These are phyloP conservation scores for Chloropsis hardwickii DNA, from an alignment of 2,113 vertebrate genomes.

Conservation along the genomic window DNA sequence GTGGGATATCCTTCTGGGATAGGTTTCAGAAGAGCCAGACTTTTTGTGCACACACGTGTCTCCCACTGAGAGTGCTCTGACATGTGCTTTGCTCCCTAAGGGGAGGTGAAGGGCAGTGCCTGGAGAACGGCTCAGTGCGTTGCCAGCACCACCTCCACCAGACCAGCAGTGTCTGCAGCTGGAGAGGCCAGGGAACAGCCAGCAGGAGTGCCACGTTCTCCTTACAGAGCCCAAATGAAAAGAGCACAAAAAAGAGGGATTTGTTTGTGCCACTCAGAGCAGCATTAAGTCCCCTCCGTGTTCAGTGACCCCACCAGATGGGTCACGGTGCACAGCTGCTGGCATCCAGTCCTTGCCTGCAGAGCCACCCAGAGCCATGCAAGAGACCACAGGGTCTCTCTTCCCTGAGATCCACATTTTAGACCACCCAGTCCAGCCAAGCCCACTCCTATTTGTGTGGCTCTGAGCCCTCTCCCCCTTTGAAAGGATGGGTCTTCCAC, in stretches of 20 bases:
- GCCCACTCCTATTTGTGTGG: neutral
- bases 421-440: neutral
- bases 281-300: neutral
- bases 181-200: neutral
- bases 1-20: neutral
- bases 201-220: neutral
- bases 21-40: neutral
- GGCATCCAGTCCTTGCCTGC: neutral
- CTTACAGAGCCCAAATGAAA: neutral
- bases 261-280: neutral
- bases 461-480: neutral
- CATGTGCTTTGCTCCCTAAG: neutral
- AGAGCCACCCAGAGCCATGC: neutral
- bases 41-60: accelerated
- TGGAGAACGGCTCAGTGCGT: neutral
- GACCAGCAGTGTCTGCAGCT: neutral
- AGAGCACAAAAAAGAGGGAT: neutral
- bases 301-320: neutral
- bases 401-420: neutral
- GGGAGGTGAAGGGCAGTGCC: neutral
- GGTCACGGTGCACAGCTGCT: neutral
- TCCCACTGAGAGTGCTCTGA: neutral
- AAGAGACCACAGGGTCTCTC: neutral
- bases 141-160: neutral
- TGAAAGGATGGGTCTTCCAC: neutral